phyloP scores from a whole-genome alignment of 2,888 invertebrate genomes.

The Polydrusus cervinus region DNA sequence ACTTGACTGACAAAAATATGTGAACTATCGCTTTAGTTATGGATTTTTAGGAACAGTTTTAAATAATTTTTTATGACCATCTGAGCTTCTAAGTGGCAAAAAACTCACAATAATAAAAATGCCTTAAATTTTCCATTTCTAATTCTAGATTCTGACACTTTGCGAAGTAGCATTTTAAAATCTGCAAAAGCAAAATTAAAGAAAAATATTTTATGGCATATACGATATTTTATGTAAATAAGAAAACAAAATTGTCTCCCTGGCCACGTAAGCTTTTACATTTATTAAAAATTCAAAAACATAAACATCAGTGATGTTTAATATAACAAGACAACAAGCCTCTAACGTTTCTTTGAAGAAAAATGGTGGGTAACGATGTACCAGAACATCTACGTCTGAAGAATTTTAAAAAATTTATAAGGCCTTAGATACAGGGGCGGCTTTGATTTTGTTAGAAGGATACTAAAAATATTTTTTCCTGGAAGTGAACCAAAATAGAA shows the following conservation, averaged over 20 bases:
- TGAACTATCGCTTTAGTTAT: too few relatives aligned
- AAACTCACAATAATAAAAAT: too few relatives aligned
- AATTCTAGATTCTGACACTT: neutral
- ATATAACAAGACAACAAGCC: neutral
- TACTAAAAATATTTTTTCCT: neutral
- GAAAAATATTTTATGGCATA: neutral
- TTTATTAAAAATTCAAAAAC: conserved; percentile 7
- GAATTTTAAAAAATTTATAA: neutral
- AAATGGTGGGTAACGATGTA: neutral
- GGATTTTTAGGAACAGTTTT: too few relatives aligned
- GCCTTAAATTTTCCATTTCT: neutral
- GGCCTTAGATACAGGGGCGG: neutral
- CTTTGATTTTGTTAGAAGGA: neutral
- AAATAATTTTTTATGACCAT: too few relatives aligned
- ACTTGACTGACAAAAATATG: too few relatives aligned
- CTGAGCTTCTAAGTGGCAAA: too few relatives aligned
- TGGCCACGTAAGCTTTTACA: conserved; percentile 3
- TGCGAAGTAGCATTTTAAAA: neutral
- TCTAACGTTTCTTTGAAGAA: conserved; percentile 2
- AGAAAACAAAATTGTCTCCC: conserved; percentile 5
- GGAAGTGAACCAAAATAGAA: too few relatives aligned
- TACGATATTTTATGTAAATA: neutral
- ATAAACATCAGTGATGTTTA: neutral
- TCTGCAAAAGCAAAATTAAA: neutral
- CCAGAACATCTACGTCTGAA: neutral